Base-by-base conservation (phyloP, 2,797 vertebrate species). In the Cephalopachus bancanus region DNA sequence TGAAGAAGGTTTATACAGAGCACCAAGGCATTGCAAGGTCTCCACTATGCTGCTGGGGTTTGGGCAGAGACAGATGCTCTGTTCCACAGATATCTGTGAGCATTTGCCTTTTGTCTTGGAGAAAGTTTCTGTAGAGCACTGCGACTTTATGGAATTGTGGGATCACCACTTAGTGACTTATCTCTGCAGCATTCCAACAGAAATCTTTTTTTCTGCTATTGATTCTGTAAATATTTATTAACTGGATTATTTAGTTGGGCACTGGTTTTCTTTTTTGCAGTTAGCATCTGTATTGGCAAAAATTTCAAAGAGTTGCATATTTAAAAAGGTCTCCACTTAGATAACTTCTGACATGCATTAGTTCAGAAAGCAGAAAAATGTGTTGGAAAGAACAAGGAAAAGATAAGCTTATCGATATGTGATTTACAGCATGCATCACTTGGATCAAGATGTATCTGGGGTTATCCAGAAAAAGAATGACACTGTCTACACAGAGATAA, bases 211-310 rank as follows among this genome's bases (percentile, higher is more conserved):
- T 81, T 90, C 80, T 60, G 14, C 78, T 89, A 78, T 75, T 80
- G 65, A 90, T 87, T 92, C 20, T 65, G 62, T 92, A 95, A 96
- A 84, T 94, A 96, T 92, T 95, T 87, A 37, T 87, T 93, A 96
- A 85, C 85, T 80, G 57, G 44, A 94, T 71, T 84, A 49, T 64
- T 26, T 72, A 91, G 71, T 74, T 53, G 75, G 85, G 93, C 33
- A 75, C 53, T 71, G 12, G 19, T 62, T 94, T 87, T 81, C 64
- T 37, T 37, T 92, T 93, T 51, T 69, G 15, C 20, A 92, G 26
- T 78, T 80, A 69, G 44, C 80, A 87, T 67, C 74, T 26, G 69
- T 10, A 60, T 44, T 49, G 16, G 22, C 59, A 84, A 96, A 83
- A 81, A 57, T 19, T 91, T 71, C 53, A 80, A 76, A 95, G 1